These are phyloP conservation scores for Eudyptes chrysolophus DNA, from an alignment of 2,113 vertebrate species.

Conservation along the genomic window DNA sequence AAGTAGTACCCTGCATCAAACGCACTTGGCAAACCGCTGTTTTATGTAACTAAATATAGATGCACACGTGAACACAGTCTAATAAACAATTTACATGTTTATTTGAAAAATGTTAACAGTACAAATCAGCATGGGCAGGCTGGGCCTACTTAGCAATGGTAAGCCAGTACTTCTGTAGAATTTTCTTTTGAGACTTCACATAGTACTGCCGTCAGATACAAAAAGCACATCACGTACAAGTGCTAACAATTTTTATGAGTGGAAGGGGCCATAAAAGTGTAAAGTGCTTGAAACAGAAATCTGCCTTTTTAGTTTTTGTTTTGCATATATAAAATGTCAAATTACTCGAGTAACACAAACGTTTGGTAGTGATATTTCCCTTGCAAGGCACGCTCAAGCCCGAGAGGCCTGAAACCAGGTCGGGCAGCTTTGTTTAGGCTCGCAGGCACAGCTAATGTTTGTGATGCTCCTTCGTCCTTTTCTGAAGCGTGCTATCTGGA, in stretches of 20 bases:
- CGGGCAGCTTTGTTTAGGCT: neutral
- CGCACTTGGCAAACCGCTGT: neutral
- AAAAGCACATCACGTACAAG: neutral
- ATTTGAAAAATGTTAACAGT: slow-evolving; percentile 46
- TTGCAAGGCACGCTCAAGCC: neutral
- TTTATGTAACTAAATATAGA: neutral
- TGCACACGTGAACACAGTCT: neutral
- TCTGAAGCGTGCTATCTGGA: neutral
- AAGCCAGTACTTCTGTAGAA: neutral
- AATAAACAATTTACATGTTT: slow-evolving; percentile 54
- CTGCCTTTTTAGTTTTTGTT: neutral
- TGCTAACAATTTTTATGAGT: neutral
- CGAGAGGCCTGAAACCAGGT: neutral
- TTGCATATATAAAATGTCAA: neutral
- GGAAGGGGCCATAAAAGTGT: neutral
- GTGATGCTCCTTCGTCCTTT: neutral
- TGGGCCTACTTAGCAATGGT: neutral
- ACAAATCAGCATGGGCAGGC: slow-evolving; percentile 21
- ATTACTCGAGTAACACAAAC: neutral
- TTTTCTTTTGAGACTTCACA: neutral
- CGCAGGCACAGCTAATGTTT: slow-evolving; percentile 11
- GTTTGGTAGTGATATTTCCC: neutral
- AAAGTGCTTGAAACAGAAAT: slow-evolving; percentile 56
- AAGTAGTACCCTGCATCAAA: neutral
- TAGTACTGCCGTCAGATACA: neutral